phyloP scores from a whole-genome alignment of 1,140 invertebrate species.

The Pemphigus obesinymphae region DNA sequence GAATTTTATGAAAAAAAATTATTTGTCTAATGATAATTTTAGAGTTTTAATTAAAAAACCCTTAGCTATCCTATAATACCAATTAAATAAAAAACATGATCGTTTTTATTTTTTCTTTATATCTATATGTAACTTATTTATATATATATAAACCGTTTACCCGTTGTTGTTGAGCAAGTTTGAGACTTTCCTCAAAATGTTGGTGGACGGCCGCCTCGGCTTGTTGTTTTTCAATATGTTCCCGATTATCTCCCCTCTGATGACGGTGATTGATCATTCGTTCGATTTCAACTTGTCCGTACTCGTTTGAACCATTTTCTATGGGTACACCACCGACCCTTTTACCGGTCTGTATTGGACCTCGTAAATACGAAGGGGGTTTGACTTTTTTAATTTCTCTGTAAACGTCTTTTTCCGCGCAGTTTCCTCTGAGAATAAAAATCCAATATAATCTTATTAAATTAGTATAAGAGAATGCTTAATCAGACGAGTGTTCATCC shows the following conservation, averaged over 20 bases:
- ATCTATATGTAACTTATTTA: no score
- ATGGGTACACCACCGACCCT: neutral
- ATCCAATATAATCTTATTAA: no score
- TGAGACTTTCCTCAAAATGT: constrained; percentile 83
- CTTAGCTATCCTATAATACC: no score
- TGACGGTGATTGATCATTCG: constrained; percentile 56
- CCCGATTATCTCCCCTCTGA: constrained; percentile 57
- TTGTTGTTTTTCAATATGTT: constrained; percentile 62
- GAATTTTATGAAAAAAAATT: neutral
- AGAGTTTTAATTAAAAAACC: no score
- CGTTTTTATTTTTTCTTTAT: no score
- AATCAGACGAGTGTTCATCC: no score
- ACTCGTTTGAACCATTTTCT: constrained; percentile 49
- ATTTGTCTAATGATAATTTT: no score
- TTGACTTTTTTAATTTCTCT: neutral
- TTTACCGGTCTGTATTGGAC: neutral
- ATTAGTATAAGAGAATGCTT: no score
- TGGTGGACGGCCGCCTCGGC: constrained; percentile 75
- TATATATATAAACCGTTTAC: constrained; percentile 49
- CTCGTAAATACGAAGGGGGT: neutral
- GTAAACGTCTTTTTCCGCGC: neutral
- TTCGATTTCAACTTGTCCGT: constrained; percentile 50
- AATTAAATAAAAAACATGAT: no score
- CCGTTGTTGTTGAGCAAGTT: constrained; percentile 74
- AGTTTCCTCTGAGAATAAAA: neutral